phyloP scores from a whole-genome alignment of 2,888 invertebrate species.

The Camptogramma bilineatum region DNA sequence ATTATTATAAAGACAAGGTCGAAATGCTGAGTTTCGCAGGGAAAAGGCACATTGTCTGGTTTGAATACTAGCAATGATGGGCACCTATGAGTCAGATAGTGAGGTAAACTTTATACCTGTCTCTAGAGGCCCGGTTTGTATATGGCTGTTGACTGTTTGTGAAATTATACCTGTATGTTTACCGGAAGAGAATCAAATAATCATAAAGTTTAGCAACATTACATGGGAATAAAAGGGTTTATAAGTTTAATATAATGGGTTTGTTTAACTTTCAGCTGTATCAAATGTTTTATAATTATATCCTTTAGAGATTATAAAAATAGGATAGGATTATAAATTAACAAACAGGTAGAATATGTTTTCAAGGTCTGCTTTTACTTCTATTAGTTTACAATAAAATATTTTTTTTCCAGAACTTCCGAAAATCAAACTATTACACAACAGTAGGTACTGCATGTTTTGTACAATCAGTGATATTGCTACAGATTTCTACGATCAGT shows the following conservation, averaged over 20 bases:
- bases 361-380: too few species aligned
- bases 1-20: slow-evolving; percentile 29
- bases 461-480: too few species aligned
- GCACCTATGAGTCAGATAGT: slow-evolving; percentile 69
- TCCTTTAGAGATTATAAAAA: too few species aligned
- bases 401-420: too few species aligned
- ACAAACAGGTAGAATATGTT: too few species aligned
- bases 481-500: too few species aligned
- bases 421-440: too few species aligned
- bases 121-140: slow-evolving; percentile 39
- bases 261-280: neutral
- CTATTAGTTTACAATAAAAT: too few species aligned
- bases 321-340: too few species aligned
- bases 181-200: neutral
- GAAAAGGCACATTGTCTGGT: slow-evolving; percentile 42
- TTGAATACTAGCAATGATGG: slow-evolving; percentile 60
- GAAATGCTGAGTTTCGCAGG: slow-evolving; percentile 1
- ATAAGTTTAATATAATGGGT: neutral
- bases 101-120: slow-evolving; percentile 48
- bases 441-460: too few species aligned
- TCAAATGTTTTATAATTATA: neutral
- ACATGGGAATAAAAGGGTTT: neutral
- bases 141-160: slow-evolving; percentile 23
- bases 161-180: neutral
- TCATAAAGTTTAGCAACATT: neutral